Conservation (phyloP, 2,113 vertebrate genomes). For the Benthochromis sp. region DNA sequence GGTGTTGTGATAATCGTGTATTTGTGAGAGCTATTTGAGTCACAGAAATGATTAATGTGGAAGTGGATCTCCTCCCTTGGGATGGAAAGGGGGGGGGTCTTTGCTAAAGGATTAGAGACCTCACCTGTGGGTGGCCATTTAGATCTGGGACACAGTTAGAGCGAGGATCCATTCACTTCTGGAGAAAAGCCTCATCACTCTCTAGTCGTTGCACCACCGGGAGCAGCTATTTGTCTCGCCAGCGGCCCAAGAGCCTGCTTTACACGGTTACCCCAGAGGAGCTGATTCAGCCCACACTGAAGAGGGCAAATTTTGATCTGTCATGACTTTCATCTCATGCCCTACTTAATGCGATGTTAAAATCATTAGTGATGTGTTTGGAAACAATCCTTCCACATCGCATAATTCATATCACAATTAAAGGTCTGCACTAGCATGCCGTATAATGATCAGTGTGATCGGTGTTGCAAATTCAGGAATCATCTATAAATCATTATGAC, state of each 20-base stretch:
- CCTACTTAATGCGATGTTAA: not conserved
- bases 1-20: constrained; percentile 55
- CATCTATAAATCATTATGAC: not conserved
- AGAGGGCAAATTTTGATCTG: constrained; percentile 21
- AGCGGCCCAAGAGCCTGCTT: constrained; percentile 37
- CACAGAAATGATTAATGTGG: constrained; percentile 55
- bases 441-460: not conserved
- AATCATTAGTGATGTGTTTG: not conserved
- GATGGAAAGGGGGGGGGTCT: not conserved
- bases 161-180: constrained; percentile 49
- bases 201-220: constrained; percentile 34
- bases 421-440: not conserved
- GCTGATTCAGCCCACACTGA: constrained; percentile 42
- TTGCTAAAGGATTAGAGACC: constrained; percentile 35
- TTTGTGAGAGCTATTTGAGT: constrained; percentile 53
- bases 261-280: constrained; percentile 37
- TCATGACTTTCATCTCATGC: constrained; percentile 5
- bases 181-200: constrained; percentile 56
- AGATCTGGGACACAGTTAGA: constrained; percentile 52
- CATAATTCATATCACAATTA: not conserved
- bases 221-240: constrained; percentile 59
- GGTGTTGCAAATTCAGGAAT: not conserved
- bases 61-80: constrained; percentile 26
- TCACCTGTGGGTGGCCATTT: constrained; percentile 58
- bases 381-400: not conserved